Conservation (phyloP, 2,797 vertebrate species). For the Diplodus sargus region DNA sequence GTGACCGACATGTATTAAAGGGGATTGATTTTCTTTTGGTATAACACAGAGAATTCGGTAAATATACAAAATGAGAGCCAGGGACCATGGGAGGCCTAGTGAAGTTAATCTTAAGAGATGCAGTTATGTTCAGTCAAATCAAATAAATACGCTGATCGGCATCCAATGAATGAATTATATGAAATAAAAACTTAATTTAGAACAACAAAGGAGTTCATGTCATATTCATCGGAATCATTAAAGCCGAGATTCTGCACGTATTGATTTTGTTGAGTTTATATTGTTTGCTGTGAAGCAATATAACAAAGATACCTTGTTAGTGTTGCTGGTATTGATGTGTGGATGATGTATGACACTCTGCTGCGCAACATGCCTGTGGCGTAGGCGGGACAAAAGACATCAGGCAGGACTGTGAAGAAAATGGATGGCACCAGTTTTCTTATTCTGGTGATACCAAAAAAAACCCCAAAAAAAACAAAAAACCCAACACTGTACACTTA, state of each 20-base stretch:
- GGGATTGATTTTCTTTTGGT: background rate
- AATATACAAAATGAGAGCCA: background rate
- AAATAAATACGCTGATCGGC: background rate
- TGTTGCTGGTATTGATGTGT: background rate
- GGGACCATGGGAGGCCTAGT: background rate
- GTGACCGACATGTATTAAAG: background rate
- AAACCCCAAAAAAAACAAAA: no score
- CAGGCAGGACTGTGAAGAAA: no score
- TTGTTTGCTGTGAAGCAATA: background rate
- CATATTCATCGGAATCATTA: slow-evolving; percentile 2
- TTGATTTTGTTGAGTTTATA: background rate
- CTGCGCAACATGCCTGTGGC: background rate
- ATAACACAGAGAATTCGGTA: background rate
- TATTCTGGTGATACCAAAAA: background rate
- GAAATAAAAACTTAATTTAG: background rate
- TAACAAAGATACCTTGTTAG: background rate
- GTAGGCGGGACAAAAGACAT: background rate
- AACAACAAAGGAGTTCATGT: background rate
- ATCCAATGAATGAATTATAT: background rate
- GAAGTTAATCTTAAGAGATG: background rate
- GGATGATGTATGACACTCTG: background rate
- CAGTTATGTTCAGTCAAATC: background rate
- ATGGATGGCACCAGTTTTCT: no score
- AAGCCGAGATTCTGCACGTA: background rate
- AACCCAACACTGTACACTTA: background rate